A percentile compares a stretch with the other conserved stretches of the same genome.
phyloP scores from a whole-genome alignment of 2,113 vertebrate species.

The Larimichthys polyactis region DNA sequence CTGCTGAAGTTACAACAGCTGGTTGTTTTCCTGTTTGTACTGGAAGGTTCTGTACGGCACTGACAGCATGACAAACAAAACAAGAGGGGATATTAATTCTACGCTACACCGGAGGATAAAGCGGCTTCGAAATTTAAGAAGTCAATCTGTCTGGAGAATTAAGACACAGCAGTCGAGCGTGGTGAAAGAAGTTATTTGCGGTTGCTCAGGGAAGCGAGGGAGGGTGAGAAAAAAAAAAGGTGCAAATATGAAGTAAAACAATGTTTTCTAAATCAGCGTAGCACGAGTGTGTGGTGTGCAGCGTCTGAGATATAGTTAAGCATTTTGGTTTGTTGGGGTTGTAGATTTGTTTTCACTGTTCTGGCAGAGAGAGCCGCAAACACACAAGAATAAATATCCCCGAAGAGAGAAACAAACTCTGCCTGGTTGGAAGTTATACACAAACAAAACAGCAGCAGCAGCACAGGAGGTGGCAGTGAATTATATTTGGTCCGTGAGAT shows the following conservation, averaged over 20 bases:
- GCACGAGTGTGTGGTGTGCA: constrained; percentile 3
- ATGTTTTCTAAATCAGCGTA: constrained; percentile 14
- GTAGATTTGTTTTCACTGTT: constrained; percentile 48
- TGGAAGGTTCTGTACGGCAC: not conserved
- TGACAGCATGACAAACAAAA: constrained; percentile 35
- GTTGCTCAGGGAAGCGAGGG: not conserved
- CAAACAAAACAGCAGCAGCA: constrained; percentile 14
- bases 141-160: constrained; percentile 40
- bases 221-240: not conserved
- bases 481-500: not conserved
- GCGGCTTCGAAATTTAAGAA: constrained; percentile 16
- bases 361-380: constrained; percentile 27
- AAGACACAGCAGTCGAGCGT: not conserved
- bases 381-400: constrained; percentile 50
- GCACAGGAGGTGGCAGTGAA: constrained; percentile 9
- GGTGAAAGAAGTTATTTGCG: not conserved
- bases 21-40: constrained; percentile 30
- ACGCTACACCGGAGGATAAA: constrained; percentile 10
- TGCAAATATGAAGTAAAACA: constrained; percentile 17
- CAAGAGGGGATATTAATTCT: constrained; percentile 40
- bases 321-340: constrained; percentile 29
- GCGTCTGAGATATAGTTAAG: constrained; percentile 17
- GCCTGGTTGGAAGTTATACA: constrained; percentile 12
- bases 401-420: constrained; percentile 27
- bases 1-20: constrained; percentile 14